phyloP scores from a whole-genome alignment of 2,797 vertebrate species.

The Xenopus petersii region DNA sequence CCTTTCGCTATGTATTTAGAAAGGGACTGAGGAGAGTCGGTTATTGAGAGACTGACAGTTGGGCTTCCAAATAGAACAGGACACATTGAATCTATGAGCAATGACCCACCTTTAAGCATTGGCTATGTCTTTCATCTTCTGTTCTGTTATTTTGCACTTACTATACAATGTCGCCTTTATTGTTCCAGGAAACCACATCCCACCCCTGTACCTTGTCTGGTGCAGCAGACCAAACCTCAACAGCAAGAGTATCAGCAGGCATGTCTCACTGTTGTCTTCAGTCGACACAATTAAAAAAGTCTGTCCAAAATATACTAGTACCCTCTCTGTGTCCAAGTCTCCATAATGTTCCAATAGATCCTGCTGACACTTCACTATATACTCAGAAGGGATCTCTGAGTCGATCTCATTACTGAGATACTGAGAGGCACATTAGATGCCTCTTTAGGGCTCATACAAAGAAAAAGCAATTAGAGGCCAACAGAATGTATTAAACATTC shows the following conservation, averaged over 20 bases:
- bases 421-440: background rate
- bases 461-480: too few species aligned
- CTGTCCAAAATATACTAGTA: too few species aligned
- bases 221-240: constrained; percentile 90
- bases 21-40: constrained; percentile 39
- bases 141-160: background rate
- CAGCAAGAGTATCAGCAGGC: constrained; percentile 98
- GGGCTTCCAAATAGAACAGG: too few species aligned
- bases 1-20: constrained; percentile 52
- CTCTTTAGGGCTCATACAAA: too few species aligned
- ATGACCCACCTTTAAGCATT: too few species aligned
- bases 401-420: constrained; percentile 5
- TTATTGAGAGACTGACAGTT: too few species aligned
- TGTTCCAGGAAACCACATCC: constrained; percentile 87
- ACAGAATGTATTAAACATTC: too few species aligned
- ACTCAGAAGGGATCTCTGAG: constrained; percentile 1
- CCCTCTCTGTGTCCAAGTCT: background rate
- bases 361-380: constrained; percentile 26
- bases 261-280: constrained; percentile 5
- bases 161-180: background rate
- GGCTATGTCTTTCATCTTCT: too few species aligned
- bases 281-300: too few species aligned
- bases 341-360: constrained; percentile 35
- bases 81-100: too few species aligned
- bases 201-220: constrained; percentile 91